Evolutionary conservation across 2,797 vertebrate genomes (phyloP).

Genomic region (Mastacembelus armatus): DNA sequence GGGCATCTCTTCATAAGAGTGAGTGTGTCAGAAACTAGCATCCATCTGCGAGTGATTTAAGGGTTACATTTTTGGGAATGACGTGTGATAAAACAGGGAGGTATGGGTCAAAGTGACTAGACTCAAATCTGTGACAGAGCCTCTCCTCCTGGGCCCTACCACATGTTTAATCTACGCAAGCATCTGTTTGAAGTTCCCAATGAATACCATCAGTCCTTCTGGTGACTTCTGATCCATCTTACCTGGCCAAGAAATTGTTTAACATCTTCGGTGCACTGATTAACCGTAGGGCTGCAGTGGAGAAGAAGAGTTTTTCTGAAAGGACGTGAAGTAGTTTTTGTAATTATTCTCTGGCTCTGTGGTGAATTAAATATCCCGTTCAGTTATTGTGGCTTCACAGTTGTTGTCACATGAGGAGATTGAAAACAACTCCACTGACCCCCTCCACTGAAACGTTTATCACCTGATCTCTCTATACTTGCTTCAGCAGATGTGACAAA

Average conservation of each 20-base stretch:
- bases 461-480: too few species aligned
- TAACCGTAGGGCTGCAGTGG: slow-evolving; percentile 6
- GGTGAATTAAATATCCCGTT: too few species aligned
- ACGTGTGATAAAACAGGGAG: slow-evolving; percentile 81
- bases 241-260: slow-evolving; percentile 61
- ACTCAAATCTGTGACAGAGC: slow-evolving; percentile 79
- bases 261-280: too few species aligned
- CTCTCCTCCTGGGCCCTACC: slow-evolving; percentile 72
- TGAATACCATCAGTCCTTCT: slow-evolving; percentile 76
- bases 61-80: slow-evolving; percentile 79
- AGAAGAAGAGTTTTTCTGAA: too few species aligned
- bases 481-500: too few species aligned
- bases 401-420: too few species aligned
- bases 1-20: slow-evolving; percentile 51
- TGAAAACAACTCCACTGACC: too few species aligned
- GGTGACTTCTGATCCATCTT: slow-evolving; percentile 77
- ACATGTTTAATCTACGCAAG: slow-evolving; percentile 84
- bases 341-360: background rate
- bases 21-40: slow-evolving; percentile 65
- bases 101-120: slow-evolving; percentile 82
- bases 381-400: too few species aligned
- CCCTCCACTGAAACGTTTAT: too few species aligned
- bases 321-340: too few species aligned
- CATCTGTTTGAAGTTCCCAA: slow-evolving; percentile 86
- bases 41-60: slow-evolving; percentile 84